Evolutionary conservation across 2,888 invertebrate species (phyloP).

Genomic region (Antheraea yamamai): DNA sequence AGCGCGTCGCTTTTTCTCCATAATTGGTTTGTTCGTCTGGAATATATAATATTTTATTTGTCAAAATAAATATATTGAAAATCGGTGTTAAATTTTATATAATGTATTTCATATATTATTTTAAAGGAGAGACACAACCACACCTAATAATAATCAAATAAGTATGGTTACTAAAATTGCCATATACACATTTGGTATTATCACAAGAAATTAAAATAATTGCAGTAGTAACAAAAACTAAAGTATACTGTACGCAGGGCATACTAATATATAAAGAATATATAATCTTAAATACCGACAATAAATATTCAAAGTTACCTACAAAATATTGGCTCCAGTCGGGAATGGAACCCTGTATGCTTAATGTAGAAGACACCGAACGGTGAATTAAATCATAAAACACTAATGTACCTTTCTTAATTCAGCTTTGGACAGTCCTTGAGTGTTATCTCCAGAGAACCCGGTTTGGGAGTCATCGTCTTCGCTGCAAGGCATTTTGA

Average conservation of each 20-base stretch:
- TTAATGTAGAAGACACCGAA: neutral
- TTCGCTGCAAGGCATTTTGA: conserved; percentile 84
- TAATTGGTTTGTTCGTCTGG: conserved; percentile 95
- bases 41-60: conserved; percentile 10
- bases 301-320: neutral
- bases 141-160: neutral
- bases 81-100: no score
- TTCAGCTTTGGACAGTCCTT: conserved; percentile 86
- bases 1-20: conserved; percentile 95
- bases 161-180: neutral
- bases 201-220: no score
- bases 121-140: neutral
- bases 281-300: neutral
- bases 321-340: neutral
- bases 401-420: conserved; percentile 82
- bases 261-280: neutral
- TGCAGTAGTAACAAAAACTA: no score
- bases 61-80: no score
- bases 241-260: no score
- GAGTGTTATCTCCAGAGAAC: conserved; percentile 40
- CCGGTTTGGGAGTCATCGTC: conserved; percentile 82
- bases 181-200: no score
- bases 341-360: neutral
- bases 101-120: neutral
- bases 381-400: neutral